Evolutionary conservation across 2,888 invertebrate genomes (phyloP).

Genomic region (Osmoderma eremita): DNA sequence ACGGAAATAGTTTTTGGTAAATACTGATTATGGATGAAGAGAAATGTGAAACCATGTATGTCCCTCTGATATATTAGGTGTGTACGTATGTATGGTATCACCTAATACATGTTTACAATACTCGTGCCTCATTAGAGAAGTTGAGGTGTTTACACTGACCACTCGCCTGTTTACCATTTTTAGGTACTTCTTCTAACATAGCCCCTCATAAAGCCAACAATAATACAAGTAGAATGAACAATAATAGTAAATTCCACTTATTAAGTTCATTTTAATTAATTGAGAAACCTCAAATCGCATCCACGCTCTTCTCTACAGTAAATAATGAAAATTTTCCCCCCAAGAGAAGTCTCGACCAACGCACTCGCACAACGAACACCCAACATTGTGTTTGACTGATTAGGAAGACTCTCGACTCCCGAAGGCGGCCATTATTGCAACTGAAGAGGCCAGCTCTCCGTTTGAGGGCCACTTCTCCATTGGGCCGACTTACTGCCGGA

Average conservation of each 20-base stretch:
- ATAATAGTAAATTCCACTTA: constrained; percentile 4
- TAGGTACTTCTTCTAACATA: no score
- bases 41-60: no score
- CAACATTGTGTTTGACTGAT: constrained; percentile 54
- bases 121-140: no score
- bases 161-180: no score
- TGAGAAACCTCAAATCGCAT: constrained; percentile 24
- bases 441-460: constrained; percentile 56
- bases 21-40: no score
- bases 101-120: no score
- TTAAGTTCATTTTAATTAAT: constrained; percentile 33
- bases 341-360: constrained; percentile 45
- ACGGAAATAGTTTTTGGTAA: no score
- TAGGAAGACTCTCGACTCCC: constrained; percentile 53
- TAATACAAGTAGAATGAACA: constrained; percentile 5
- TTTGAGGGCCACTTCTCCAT: constrained; percentile 56
- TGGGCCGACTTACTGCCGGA: constrained; percentile 51
- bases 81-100: no score
- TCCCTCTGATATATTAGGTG: no score
- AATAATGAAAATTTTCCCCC: constrained; percentile 43
- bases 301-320: constrained; percentile 27
- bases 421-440: constrained; percentile 55
- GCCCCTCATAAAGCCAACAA: no score
- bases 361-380: constrained; percentile 46
- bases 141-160: no score